A percentile compares a stretch with the other conserved stretches of the same genome.
Conservation (phyloP, 2,888 invertebrate genomes). For the Anaspis maculata region DNA sequence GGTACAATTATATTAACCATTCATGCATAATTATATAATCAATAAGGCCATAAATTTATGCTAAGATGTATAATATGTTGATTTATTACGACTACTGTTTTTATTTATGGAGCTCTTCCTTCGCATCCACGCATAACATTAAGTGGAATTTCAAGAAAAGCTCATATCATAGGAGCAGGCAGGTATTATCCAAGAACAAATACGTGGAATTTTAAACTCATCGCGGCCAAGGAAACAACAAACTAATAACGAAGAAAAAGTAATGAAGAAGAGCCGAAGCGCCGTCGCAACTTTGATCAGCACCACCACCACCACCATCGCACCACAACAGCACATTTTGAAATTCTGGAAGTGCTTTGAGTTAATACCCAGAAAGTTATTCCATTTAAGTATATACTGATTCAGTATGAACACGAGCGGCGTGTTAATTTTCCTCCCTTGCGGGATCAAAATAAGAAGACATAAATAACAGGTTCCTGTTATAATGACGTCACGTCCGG, state of each 20-base stretch:
- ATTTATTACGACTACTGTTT: slow-evolving; percentile 11
- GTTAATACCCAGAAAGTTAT: slow-evolving; percentile 31
- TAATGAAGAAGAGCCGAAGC: too few species aligned
- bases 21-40: slow-evolving; percentile 12
- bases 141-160: too few species aligned
- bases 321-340: too few species aligned
- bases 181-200: too few species aligned
- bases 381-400: slow-evolving; percentile 34
- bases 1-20: slow-evolving; percentile 8
- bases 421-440: slow-evolving; percentile 40
- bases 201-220: too few species aligned
- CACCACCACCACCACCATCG: too few species aligned
- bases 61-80: slow-evolving; percentile 1
- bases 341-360: slow-evolving; percentile 17
- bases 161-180: too few species aligned
- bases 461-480: slow-evolving; percentile 44
- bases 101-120: too few species aligned
- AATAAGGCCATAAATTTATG: slow-evolving; percentile 11
- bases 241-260: too few species aligned
- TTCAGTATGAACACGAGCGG: slow-evolving; percentile 32
- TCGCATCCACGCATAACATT: background rate
- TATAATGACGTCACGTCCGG: slow-evolving; percentile 46
- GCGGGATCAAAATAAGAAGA: slow-evolving; percentile 41
- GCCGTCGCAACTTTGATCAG: too few species aligned
- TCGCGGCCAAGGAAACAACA: too few species aligned